Percentiles rank a stretch among this genome's conserved stretches.
Conservation (phyloP, 2,113 vertebrate genomes). For the Pyxicephalus adspersus region DNA sequence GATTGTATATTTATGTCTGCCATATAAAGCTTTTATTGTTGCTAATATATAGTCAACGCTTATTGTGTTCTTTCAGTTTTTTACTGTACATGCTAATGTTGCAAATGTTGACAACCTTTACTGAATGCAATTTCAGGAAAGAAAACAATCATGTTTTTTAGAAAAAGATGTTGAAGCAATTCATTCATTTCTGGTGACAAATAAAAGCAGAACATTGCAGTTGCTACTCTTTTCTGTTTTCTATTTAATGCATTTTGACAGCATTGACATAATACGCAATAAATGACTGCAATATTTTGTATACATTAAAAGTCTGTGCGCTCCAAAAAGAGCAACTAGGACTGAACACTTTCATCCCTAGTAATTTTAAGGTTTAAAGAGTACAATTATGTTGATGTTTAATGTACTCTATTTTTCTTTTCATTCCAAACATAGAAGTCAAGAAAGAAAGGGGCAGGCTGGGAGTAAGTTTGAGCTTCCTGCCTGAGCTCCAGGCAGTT, state of each 20-base stretch:
- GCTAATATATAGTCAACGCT: too few species aligned
- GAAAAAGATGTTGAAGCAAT: too few species aligned
- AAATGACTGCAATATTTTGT: neutral
- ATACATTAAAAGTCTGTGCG: neutral
- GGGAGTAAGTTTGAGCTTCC: conserved; percentile 27
- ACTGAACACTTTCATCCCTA: neutral
- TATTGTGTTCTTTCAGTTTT: too few species aligned
- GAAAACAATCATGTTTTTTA: too few species aligned
- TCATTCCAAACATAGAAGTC: neutral
- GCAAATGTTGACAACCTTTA: too few species aligned
- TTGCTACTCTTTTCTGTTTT: too few species aligned
- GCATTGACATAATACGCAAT: neutral
- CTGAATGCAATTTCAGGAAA: too few species aligned
- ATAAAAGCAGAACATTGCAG: too few species aligned
- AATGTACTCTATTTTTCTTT: neutral
- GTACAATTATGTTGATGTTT: conserved; percentile 10
- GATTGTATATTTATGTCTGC: too few species aligned
- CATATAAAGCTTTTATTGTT: too few species aligned
- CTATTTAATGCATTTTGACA: neutral
- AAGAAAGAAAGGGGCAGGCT: neutral
- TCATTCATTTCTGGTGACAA: too few species aligned
- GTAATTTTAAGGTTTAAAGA: neutral
- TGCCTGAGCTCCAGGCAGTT: conserved; percentile 35
- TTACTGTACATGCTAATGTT: too few species aligned
- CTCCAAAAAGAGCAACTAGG: neutral